Conservation (phyloP, 2,113 vertebrate genomes). For the Uria aalge region DNA sequence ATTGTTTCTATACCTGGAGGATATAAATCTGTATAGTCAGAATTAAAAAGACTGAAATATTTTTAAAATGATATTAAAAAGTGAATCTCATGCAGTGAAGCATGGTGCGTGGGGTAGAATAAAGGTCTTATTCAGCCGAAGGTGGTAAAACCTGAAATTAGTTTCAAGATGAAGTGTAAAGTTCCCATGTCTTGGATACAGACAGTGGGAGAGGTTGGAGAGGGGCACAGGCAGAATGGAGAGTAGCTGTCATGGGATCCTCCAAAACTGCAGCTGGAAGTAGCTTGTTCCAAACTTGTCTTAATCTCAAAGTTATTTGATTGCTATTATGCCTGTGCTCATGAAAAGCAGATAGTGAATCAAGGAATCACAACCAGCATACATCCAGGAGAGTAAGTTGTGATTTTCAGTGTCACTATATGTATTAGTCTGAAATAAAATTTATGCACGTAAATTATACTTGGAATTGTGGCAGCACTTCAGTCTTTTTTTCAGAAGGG, state of each 20-base stretch:
- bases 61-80: not conserved
- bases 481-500: not conserved
- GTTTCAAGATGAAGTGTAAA: not conserved
- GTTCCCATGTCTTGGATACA: not conserved
- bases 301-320: not conserved
- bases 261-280: not conserved
- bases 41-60: not conserved
- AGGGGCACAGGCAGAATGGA: not conserved
- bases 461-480: not conserved
- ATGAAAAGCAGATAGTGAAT: not conserved
- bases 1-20: not conserved
- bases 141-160: not conserved
- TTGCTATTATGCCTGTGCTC: not conserved
- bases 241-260: not conserved
- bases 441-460: not conserved
- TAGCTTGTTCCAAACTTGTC: no score
- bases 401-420: not conserved
- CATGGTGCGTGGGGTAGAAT: not conserved
- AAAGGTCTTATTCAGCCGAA: not conserved
- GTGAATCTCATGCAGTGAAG: not conserved
- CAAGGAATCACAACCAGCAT: not conserved
- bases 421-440: not conserved
- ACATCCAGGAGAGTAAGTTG: not conserved
- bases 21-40: not conserved
- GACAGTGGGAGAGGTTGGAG: not conserved